phyloP scores from a whole-genome alignment of 92 coral and sea anemone genomes.

The Pocillopora meandrina region DNA sequence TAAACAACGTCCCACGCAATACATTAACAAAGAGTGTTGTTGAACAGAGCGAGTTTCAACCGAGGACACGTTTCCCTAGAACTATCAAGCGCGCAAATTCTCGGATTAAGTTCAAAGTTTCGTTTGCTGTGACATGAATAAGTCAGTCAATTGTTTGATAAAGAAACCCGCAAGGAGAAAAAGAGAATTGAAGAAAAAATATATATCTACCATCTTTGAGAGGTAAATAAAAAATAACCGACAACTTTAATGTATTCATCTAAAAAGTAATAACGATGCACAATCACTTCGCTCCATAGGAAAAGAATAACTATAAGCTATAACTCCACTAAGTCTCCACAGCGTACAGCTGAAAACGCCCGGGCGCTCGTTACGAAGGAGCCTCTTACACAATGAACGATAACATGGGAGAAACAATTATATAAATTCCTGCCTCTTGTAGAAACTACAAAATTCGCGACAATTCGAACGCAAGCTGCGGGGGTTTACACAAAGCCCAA shows the following conservation, averaged over 20 bases:
- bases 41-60: background rate
- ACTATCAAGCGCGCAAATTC: background rate
- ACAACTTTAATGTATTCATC: background rate
- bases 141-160: constrained; percentile 7
- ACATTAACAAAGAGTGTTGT: background rate
- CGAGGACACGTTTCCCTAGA: background rate
- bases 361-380: background rate
- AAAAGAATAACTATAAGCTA: background rate
- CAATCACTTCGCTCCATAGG: background rate
- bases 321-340: background rate
- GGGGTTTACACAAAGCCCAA: background rate
- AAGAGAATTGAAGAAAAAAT: background rate
- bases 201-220: background rate
- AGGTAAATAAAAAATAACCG: background rate
- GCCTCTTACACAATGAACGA: background rate
- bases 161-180: background rate
- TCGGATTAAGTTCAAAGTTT: background rate
- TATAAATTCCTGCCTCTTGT: background rate
- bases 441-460: background rate
- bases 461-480: background rate
- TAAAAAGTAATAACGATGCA: background rate
- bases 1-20: background rate
- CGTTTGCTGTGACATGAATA: constrained; percentile 15
- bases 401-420: background rate
- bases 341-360: background rate